A percentile compares a stretch with the other conserved stretches of the same genome.
Conservation (phyloP, 2,113 vertebrate genomes). For the Cygnus buccinator region DNA sequence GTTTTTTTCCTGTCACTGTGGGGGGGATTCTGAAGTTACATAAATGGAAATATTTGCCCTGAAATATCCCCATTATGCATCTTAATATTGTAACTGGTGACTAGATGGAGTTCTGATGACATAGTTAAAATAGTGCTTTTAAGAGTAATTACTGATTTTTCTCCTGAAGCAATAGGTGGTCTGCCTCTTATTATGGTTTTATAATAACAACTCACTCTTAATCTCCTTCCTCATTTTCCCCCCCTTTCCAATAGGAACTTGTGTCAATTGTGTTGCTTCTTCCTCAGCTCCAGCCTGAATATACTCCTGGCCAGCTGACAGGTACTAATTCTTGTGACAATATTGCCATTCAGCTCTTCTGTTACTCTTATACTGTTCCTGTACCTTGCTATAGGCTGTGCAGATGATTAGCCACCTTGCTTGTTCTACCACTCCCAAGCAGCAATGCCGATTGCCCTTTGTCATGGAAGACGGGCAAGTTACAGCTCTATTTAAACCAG, state of each 20-base stretch:
- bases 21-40: not conserved
- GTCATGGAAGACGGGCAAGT: not conserved
- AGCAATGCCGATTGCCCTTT: not conserved
- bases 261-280: not conserved
- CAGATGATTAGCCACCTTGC: accelerated
- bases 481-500: not conserved
- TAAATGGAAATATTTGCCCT: not conserved
- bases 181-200: not conserved
- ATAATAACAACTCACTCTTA: not conserved
- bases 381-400: not conserved
- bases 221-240: not conserved
- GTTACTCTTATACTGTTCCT: not conserved
- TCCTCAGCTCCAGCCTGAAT: not conserved
- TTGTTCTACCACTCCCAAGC: not conserved
- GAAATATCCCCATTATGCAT: not conserved
- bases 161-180: not conserved
- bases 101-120: not conserved
- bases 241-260: accelerated
- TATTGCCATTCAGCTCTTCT: not conserved
- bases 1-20: not conserved
- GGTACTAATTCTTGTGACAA: not conserved
- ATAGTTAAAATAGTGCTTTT: not conserved
- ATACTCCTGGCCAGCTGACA: not conserved
- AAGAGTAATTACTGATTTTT: not conserved
- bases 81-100: not conserved